Conservation (phyloP, 2,888 invertebrate genomes). For the Strigamia transsilvanica region DNA sequence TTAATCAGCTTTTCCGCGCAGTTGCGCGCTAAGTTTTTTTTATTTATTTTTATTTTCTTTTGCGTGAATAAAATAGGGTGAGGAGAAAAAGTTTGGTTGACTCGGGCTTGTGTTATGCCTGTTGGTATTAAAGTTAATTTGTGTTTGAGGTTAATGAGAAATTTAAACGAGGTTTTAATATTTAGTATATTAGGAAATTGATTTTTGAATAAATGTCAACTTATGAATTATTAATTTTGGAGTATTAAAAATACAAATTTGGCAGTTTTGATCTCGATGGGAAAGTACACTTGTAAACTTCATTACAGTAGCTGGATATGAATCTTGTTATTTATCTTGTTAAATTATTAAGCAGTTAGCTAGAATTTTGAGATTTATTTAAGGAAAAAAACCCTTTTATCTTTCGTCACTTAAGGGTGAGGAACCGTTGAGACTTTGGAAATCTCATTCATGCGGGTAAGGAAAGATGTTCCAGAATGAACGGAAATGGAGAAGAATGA, state of each 20-base stretch:
- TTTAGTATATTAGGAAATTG: neutral
- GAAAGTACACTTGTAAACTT: neutral
- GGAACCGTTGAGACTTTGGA: neutral
- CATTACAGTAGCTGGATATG: neutral
- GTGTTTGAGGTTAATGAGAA: neutral
- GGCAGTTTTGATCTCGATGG: neutral
- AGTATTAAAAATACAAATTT: neutral
- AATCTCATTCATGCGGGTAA: constrained; percentile 38
- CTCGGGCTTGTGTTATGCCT: no score
- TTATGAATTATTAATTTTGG: neutral
- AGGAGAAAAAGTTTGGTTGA: no score
- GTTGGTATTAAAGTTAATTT: neutral
- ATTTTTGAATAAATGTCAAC: constrained; percentile 19
- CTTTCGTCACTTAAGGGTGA: neutral
- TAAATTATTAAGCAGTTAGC: neutral
- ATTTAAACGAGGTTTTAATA: constrained; percentile 1
- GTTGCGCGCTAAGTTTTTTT: neutral
- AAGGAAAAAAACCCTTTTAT: no score
- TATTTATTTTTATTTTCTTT: neutral
- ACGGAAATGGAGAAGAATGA: neutral
- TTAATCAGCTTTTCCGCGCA: neutral
- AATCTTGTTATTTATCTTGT: no score
- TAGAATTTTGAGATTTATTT: neutral
- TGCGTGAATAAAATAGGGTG: neutral
- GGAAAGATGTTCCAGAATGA: neutral